Base-by-base conservation (phyloP, 2,888 invertebrate species). In the Ichneumoninae sp. region DNA sequence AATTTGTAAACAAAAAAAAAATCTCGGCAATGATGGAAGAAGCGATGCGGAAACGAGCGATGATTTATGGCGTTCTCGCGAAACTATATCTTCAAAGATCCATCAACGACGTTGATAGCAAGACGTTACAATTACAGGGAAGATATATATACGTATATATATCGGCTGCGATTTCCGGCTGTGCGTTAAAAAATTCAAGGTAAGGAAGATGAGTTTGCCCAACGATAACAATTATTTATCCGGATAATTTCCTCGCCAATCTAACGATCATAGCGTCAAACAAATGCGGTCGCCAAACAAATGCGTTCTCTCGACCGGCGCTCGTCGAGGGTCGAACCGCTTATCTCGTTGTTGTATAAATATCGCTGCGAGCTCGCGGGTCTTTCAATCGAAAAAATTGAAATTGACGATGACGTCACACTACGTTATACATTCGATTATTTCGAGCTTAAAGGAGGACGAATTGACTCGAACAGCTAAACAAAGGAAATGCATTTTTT, bases 401-500 rank as follows among this genome's bases (percentile, higher is more conserved):
- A 62, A 78, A 77, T 77, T 77, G 68, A 77, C 68, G 72, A 33
- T 80, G 71, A 83, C 65, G 70, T 71, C 7, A 57, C 47, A 85
- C 68, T 87, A 84, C 76, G 80, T 86, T 86, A 74, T 85, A 81
- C 80, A 84, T 52, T 85, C 40, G 71, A 71, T 85, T 75, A 30
- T 79, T 74, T 80, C 62, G 52, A 82, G 75, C 72, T 19, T n/a
- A 83, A 76, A 85, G 74, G 68, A 84, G 82, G 68, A 74, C 78
- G 60, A 82, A 78, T 52, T 78, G 80, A 62, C 77, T 78, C 68
- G 74, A 57, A 77, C 71, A 74, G 88, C 85, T 80, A 80, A 70
- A 82, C 77, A 69, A 86, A 80, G 88, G 89, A 89, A 91, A 91
- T 91, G 91, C 90, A 91, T 87, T 89, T 86, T 87, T 89, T 86